A percentile compares a stretch with the other conserved stretches of the same genome.
phyloP scores from a whole-genome alignment of 2,113 vertebrate species.

The Ictalurus furcatus region DNA sequence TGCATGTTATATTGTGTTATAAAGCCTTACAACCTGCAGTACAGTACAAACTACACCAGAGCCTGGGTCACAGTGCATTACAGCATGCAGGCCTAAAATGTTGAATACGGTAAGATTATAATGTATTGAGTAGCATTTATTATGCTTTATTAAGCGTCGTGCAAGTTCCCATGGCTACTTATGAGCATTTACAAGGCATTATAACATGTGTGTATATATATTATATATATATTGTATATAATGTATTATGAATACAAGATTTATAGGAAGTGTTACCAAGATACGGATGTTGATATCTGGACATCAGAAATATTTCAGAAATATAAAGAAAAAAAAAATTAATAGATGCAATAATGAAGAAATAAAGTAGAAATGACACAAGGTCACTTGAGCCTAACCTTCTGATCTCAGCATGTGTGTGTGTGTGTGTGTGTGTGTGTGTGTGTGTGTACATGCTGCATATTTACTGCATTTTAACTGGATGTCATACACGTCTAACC shows the following conservation, averaged over 20 bases:
- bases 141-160: background rate
- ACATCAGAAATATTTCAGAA: background rate
- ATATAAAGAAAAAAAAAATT: background rate
- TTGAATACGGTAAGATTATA: background rate
- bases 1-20: background rate
- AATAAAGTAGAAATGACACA: background rate
- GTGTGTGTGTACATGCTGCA: background rate
- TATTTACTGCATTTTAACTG: constrained; percentile 3
- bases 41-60: background rate
- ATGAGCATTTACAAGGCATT: background rate
- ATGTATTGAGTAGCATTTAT: background rate
- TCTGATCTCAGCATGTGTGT: background rate
- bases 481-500: constrained; percentile 24
- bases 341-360: background rate
- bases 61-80: too few species aligned
- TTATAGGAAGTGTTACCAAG: background rate
- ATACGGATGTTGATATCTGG: too few species aligned
- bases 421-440: background rate
- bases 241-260: background rate
- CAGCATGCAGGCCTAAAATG: background rate
- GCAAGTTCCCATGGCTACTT: background rate
- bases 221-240: background rate
- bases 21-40: background rate
- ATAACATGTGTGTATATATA: background rate
- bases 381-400: background rate